These are phyloP conservation scores for Caranx melampygus DNA, from an alignment of 2,113 vertebrate species.

Conservation along the genomic window DNA sequence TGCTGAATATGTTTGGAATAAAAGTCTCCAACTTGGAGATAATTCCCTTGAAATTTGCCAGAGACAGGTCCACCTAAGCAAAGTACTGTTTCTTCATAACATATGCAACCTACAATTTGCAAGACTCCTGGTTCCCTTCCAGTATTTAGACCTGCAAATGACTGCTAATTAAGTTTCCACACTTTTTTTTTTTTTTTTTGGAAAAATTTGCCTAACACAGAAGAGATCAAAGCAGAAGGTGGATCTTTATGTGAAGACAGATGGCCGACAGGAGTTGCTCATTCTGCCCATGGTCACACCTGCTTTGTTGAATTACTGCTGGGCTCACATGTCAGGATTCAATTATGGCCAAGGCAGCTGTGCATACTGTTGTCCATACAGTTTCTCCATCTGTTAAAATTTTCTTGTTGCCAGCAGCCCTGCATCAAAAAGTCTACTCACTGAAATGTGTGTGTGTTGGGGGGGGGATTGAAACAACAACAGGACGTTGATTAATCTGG, in stretches of 20 bases:
- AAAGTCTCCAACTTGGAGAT: not conserved
- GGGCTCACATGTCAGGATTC: conserved; percentile 51
- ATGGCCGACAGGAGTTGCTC: conserved; percentile 38
- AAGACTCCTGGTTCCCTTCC: not conserved
- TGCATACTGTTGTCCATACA: conserved; percentile 34
- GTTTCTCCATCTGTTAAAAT: conserved; percentile 36
- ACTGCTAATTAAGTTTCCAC: conserved; percentile 2
- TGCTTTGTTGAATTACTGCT: conserved; percentile 31
- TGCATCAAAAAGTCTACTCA: not conserved
- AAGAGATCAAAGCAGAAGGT: conserved; percentile 17
- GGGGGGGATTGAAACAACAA: not conserved
- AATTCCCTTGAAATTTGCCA: not conserved
- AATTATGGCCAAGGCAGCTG: conserved; percentile 43
- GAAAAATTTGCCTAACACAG: not conserved
- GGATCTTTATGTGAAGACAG: conserved; percentile 34
- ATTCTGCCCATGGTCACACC: conserved; percentile 37
- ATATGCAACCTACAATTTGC: not conserved
- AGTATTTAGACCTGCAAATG: not conserved
- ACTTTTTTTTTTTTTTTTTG: not conserved
- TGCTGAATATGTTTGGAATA: not conserved
- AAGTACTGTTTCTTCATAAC: not conserved
- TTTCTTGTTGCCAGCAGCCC: conserved; percentile 37
- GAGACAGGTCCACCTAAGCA: not conserved
- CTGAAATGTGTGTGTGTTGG: no score
- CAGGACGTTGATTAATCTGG: not conserved